These are phyloP conservation scores for Agriopis aurantiaria DNA, from an alignment of 2,888 invertebrate species.

Conservation along the genomic window DNA sequence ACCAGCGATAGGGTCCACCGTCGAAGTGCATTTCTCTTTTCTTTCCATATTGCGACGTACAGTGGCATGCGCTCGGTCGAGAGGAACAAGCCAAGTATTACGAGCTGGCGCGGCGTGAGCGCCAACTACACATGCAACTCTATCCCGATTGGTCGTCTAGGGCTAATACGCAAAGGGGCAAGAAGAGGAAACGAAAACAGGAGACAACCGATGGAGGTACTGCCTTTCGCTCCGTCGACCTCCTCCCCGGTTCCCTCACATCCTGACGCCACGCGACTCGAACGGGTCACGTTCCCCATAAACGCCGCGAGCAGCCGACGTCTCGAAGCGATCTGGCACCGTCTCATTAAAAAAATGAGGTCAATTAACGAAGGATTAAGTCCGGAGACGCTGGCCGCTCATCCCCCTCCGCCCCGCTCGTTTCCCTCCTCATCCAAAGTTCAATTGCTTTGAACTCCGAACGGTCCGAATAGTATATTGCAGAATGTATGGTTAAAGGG, in stretches of 20 bases:
- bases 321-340: slow-evolving; percentile 61
- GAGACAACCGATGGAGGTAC: slow-evolving; percentile 98
- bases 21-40: slow-evolving; percentile 85
- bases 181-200: slow-evolving; percentile 99
- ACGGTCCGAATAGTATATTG: slow-evolving; percentile 73
- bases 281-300: slow-evolving; percentile 59
- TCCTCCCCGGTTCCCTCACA: slow-evolving; percentile 35
- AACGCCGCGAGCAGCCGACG: slow-evolving; percentile 67
- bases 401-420: slow-evolving; percentile 51
- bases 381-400: slow-evolving; percentile 74
- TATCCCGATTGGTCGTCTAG: slow-evolving; percentile 99
- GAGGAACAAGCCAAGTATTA: slow-evolving; percentile 99
- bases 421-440: slow-evolving; percentile 58
- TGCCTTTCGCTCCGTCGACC: slow-evolving; percentile 85
- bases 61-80: slow-evolving; percentile 99
- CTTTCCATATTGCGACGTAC: slow-evolving; percentile 86
- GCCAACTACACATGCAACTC: slow-evolving; percentile 99
- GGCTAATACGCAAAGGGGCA: slow-evolving; percentile 99
- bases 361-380: slow-evolving; percentile 82
- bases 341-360: slow-evolving; percentile 78
- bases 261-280: slow-evolving; percentile 17
- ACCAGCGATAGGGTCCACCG: slow-evolving; percentile 86
- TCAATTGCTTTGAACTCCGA: slow-evolving; percentile 80
- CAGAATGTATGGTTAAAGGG: slow-evolving; percentile 84
- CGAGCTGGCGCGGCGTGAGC: slow-evolving; percentile 99